Base-by-base conservation (phyloP, 2,888 invertebrate species). In the Calliopum simillimum region DNA sequence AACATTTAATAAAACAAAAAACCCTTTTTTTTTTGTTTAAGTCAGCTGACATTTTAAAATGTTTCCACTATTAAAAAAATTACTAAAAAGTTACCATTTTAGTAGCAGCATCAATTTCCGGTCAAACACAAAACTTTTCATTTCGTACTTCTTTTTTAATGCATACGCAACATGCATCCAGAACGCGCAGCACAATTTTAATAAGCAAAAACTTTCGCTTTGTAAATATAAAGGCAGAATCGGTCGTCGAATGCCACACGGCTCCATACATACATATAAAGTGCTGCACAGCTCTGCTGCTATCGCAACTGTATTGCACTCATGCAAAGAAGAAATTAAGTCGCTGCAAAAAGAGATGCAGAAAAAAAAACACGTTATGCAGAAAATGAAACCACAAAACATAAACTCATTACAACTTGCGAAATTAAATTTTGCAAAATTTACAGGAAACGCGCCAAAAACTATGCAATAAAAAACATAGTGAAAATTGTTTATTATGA, bases 391-490 rank as follows among this genome's bases (percentile, higher is more conserved):
- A 67, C 65, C 65, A 44, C 58, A 67, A 58, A 67, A 67, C 56
- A 66, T 67, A 59, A 59, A 67, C 58, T 67, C 67, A 67, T 58
- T 67, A 59, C 67, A 67, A 58, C 25, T 58, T 66, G 56, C 3
- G 23, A 66, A 66, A 66, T 66, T 66, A 56, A 55, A 66, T 66
- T 66, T 66, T 33, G 12, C 25, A 25, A 56, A 51, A 49, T 47
- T 49, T 41, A 47, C 58, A 21, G 49, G 46, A 21, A 63, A 25
- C 8, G 12, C 56, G 46, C 46, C 66, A 56, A 46, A 25, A 56
- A 66, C n/a, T 61, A 44, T 61, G 61, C 61, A 61, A 21, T 21
- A 3, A n/a, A 56, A 25, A 19, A 56, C n/a, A 33, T 33, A 33
- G 33, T 33, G 33, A 5, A 25, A 25, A 25, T 56, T 56, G 56